Evolutionary conservation across 2,113 vertebrate species (phyloP).

Genomic region (Pavo muticus): DNA sequence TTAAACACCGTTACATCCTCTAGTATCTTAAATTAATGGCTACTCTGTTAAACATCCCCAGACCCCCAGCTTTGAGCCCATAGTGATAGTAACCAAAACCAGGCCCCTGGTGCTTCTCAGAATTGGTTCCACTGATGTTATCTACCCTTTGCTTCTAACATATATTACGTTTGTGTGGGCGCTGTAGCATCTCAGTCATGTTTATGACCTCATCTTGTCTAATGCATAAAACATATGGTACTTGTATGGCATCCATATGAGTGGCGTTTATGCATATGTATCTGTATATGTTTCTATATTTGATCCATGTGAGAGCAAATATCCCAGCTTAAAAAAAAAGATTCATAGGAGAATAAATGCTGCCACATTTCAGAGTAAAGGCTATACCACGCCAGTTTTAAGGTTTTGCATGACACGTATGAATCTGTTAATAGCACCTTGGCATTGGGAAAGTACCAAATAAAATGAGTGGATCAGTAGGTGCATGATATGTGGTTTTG

Average conservation of each 20-base stretch:
- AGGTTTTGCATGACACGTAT: background rate
- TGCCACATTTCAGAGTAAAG: background rate
- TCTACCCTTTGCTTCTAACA: background rate
- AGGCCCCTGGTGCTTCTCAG: background rate
- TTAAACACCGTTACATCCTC: background rate
- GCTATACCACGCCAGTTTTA: background rate
- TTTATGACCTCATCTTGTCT: background rate
- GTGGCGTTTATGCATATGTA: background rate
- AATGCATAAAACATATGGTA: background rate
- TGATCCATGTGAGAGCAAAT: background rate
- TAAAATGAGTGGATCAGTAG: background rate
- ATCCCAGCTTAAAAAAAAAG: background rate
- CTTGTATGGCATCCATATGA: background rate
- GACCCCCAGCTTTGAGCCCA: background rate
- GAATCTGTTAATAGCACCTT: background rate
- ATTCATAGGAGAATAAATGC: background rate
- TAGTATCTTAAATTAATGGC: background rate
- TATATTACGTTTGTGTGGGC: background rate
- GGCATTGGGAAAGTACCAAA: background rate
- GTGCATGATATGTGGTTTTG: background rate
- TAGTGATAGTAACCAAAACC: background rate
- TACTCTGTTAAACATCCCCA: background rate
- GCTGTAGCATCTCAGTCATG: background rate
- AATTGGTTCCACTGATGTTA: background rate
- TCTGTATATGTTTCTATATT: background rate